A percentile compares a stretch with the other conserved stretches of the same genome.
phyloP scores from a whole-genome alignment of 2,113 vertebrate species.

The Notothenia coriiceps region DNA sequence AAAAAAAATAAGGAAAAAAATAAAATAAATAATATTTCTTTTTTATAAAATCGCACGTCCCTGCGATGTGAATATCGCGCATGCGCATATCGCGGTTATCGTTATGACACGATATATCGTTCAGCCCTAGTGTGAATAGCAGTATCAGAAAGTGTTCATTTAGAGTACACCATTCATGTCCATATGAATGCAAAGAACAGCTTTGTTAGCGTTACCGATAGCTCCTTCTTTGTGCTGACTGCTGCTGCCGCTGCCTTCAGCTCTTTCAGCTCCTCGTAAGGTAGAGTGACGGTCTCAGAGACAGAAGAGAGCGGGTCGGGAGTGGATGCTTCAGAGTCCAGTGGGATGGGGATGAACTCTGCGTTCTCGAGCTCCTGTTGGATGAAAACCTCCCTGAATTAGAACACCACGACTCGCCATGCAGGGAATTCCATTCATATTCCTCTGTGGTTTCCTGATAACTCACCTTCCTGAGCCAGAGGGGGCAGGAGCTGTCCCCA shows the following conservation, averaged over 20 bases:
- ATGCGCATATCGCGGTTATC: too few species aligned
- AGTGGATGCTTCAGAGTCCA: slow-evolving; percentile 66
- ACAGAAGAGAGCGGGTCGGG: slow-evolving; percentile 58
- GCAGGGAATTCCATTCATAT: background rate
- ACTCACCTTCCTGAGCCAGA: slow-evolving; percentile 94
- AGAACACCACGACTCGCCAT: background rate
- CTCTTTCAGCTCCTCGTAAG: slow-evolving; percentile 89
- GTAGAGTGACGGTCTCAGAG: slow-evolving; percentile 79
- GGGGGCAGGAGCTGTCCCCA: slow-evolving; percentile 94
- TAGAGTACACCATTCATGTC: background rate
- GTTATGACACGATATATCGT: too few species aligned
- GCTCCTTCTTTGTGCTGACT: slow-evolving; percentile 71
- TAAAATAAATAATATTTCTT: too few species aligned
- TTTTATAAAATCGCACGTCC: too few species aligned
- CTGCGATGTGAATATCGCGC: too few species aligned
- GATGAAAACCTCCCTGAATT: slow-evolving; percentile 23
- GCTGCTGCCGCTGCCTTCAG: slow-evolving; percentile 88
- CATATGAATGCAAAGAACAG: background rate
- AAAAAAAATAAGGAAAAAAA: too few species aligned
- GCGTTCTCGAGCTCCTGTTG: slow-evolving; percentile 94
- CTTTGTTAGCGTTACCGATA: slow-evolving; percentile 69
- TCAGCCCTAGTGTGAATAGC: background rate
- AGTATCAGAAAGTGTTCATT: background rate
- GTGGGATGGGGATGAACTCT: slow-evolving; percentile 96
- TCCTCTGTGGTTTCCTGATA: background rate